These are phyloP conservation scores for Macaca fascicularis DNA, from an alignment of 2,113 vertebrate genomes.

Conservation along the genomic window T2T-MFA8v1.1 NC_088375.1:157942501-157943000, in stretches of 20 bases:
- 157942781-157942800: accelerated
- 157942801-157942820: background rate
- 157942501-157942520: background rate
- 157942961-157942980: background rate
- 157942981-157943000: background rate
- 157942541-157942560: background rate
- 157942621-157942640: too few species aligned
- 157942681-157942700: background rate
- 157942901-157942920: background rate
- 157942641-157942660: background rate
- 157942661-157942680: background rate
- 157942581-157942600: background rate
- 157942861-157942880: background rate
- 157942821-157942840: background rate
- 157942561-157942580: background rate
- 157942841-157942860: background rate
- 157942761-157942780: background rate
- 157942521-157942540: background rate
- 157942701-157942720: background rate
- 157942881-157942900: background rate
- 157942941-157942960: background rate
- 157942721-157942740: background rate
- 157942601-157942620: background rate
- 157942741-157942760: background rate
- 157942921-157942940: background rate